A percentile compares a stretch with the other conserved stretches of the same genome.
phyloP scores from a whole-genome alignment of 2,797 vertebrate genomes.

The Pipistrellus pipistrellus region DNA sequence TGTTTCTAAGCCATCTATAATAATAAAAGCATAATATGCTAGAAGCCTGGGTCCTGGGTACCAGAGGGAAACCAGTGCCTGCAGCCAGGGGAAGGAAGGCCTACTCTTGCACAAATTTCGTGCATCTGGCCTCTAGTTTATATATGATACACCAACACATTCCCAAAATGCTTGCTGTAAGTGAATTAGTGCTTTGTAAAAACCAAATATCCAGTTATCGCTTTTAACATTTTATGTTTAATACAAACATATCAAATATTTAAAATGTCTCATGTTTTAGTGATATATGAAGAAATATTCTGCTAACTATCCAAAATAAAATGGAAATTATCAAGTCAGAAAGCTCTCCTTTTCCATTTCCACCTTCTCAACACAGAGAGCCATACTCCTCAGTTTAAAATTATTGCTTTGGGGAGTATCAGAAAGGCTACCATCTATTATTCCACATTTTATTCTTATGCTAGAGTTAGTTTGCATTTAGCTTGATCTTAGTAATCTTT shows the following conservation, averaged over 20 bases:
- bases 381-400: not conserved
- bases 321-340: not conserved
- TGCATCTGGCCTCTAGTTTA: not conserved
- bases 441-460: not conserved
- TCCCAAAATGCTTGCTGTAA: not conserved
- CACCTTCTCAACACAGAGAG: not conserved
- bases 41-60: no score
- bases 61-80: no score
- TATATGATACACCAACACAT: not conserved
- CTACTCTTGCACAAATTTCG: no score
- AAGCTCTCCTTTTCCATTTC: not conserved
- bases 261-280: slow-evolving; percentile 40
- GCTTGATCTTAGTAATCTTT: not conserved
- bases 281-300: slow-evolving; percentile 31
- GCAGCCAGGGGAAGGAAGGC: no score
- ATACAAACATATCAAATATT: slow-evolving; percentile 40
- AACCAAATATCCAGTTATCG: slow-evolving; percentile 20
- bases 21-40: no score
- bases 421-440: not conserved
- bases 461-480: not conserved
- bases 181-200: slow-evolving; percentile 33
- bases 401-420: not conserved
- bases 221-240: slow-evolving; percentile 52
- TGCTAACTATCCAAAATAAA: slow-evolving; percentile 58
- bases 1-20: not conserved